Evolutionary conservation across 1,140 invertebrate genomes (phyloP), one percentile per base, ranked within the genome.

Genomic region (Plodia interpunctella): DNA sequence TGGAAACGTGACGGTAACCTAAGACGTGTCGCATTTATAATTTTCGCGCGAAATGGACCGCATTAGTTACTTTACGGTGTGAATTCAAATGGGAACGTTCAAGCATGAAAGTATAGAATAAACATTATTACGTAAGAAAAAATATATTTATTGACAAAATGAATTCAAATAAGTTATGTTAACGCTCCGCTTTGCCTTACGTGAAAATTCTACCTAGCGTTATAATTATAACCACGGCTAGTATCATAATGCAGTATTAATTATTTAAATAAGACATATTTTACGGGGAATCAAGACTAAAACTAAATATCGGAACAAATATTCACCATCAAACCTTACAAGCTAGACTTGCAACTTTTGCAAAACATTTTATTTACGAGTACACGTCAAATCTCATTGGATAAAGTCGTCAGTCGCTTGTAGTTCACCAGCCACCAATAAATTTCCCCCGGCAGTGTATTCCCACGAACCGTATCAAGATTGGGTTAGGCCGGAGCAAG

Each of bases 371-470:
- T 44, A 76, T 74, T 74, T 76, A 74, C 67, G 70, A 74, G 59
- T 49, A 58, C 54, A 57, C 58, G 56, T 56, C 61, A 55, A 64
- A 62, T 38, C 63, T 49, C 57, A 52, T 58, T 51, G 68, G 76
- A 78, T 78, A 64, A 68, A 78, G 76, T 74, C 74, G 76, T 78
- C 76, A 76, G 68, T 72, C 70, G 70, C 68, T 70, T 78, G 76
- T 76, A 76, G 67, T 70, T 51, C 69, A 70, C 58, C 49, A 60
- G 71, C 69, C 67, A 67, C 69, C 71, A 68, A 78, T 78, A 78
- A 76, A 78, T 78, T 76, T 76, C 67, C 62, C 52, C 57, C 53
- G 60, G 57, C 25, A 53, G 65, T 65, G 62, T 72, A 71, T 76
- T 78, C 76, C 76, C 76, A 78, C 76, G 76, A 71, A 63, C 62